Evolutionary conservation across 2,888 invertebrate species (phyloP).

Genomic region (Lasioglossum morio): DNA sequence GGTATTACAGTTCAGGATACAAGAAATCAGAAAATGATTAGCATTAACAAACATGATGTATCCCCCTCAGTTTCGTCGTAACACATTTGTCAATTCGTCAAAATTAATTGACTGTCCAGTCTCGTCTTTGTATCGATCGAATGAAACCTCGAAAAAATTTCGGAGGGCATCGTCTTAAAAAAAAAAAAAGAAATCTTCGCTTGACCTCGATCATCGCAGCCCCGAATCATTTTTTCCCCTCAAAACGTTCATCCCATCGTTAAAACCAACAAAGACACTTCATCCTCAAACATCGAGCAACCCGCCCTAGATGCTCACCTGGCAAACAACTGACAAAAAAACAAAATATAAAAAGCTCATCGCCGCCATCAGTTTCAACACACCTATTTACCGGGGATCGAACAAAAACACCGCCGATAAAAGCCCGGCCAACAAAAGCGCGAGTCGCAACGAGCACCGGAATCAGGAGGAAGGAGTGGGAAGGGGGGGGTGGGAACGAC

Average conservation of each 20-base stretch:
- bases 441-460: not conserved
- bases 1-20: not conserved
- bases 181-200: not conserved
- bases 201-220: not conserved
- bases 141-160: too few species aligned
- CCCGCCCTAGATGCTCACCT: not conserved
- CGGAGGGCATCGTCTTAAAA: too few species aligned
- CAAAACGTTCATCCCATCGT: not conserved
- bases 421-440: constrained; percentile 1
- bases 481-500: not conserved
- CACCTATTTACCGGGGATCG: not conserved
- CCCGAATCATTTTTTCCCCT: not conserved
- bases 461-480: too few species aligned
- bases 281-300: not conserved
- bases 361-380: not conserved
- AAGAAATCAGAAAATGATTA: not conserved
- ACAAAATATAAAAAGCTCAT: not conserved
- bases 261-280: not conserved
- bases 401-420: constrained; percentile 2
- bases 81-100: too few species aligned
- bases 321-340: not conserved
- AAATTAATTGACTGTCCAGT: too few species aligned
- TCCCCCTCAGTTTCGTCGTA: too few species aligned
- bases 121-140: too few species aligned
- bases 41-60: not conserved